Conservation (phyloP, 2,113 vertebrate genomes). For the Pelodiscus sinensis region DNA sequence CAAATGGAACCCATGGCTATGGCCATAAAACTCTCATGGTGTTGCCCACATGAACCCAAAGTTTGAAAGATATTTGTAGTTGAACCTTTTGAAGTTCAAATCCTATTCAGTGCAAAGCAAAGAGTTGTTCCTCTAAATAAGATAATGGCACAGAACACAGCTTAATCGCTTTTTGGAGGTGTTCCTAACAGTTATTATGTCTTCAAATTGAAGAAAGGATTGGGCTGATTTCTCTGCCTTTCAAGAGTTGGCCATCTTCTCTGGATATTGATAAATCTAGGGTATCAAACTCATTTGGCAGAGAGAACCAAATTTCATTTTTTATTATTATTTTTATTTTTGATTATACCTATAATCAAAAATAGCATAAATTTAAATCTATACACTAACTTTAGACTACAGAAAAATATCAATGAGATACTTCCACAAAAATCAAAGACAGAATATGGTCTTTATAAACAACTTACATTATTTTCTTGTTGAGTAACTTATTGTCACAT, state of each 20-base stretch:
- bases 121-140: background rate
- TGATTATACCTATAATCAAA: too few species aligned
- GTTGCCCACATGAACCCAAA: background rate
- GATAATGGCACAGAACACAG: background rate
- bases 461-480: background rate
- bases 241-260: background rate
- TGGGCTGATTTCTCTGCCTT: background rate
- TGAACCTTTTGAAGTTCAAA: background rate
- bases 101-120: background rate
- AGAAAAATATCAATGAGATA: background rate
- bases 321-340: background rate
- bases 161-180: background rate
- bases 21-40: background rate
- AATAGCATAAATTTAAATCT: conserved; percentile 19
- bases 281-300: background rate
- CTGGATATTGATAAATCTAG: background rate
- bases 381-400: background rate
- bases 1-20: background rate
- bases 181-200: background rate
- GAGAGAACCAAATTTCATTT: background rate
- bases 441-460: background rate
- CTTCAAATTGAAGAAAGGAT: background rate
- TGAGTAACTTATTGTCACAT: background rate
- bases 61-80: background rate
- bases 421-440: background rate